Base-by-base conservation (phyloP, 2,113 vertebrate species). In the Sialia sialis region DNA sequence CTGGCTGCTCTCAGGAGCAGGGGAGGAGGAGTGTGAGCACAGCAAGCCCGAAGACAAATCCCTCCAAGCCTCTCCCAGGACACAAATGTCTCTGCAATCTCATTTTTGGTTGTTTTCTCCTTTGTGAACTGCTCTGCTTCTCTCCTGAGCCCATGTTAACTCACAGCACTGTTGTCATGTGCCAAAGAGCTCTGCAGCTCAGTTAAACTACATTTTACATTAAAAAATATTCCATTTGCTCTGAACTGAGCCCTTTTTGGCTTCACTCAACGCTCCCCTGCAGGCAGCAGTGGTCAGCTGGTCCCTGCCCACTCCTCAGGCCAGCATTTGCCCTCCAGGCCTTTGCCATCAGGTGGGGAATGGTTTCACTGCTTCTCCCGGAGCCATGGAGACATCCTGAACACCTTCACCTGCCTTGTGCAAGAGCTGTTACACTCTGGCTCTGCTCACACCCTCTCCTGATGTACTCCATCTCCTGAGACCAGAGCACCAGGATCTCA, bases 21-120 rank as follows among this genome's bases (percentile, higher is more conserved):
- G 23, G 6, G n/a, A 2, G 3, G 44, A 62, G 17, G 9, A 56
- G 27, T 0, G 4, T 0, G 1, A 82, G 62, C 1, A 34, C 52
- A 49, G 18, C 10, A 3, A 68, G 59, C 4, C n/a, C 82, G 36
- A 19, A 34, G 7, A 15, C 32, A 11, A 7, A 13, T 17, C 36
- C 32, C 27, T n/a, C 27, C 5, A 16, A 3, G 22, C 3, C 30
- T 18, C 32, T 23, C 29, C 51, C 10, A 16, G 39, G 62, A 55
- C 6, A 26, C 25, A 6, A 4, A n/a, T 11, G 13, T 8, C 54
- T 48, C 32, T 32, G 32, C 16, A 22, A 32, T 1, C 6, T 36
- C 49, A 5, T 1, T 25, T 89, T 6, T 1, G 14, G 41, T 19
- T 2, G 1, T 36, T 41, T 70, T 54, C 79, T 62, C 46, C 27